These are phyloP conservation scores for Rhagoletis pomonella DNA, from an alignment of 1,140 invertebrate genomes.

Conservation along the genomic window DNA sequence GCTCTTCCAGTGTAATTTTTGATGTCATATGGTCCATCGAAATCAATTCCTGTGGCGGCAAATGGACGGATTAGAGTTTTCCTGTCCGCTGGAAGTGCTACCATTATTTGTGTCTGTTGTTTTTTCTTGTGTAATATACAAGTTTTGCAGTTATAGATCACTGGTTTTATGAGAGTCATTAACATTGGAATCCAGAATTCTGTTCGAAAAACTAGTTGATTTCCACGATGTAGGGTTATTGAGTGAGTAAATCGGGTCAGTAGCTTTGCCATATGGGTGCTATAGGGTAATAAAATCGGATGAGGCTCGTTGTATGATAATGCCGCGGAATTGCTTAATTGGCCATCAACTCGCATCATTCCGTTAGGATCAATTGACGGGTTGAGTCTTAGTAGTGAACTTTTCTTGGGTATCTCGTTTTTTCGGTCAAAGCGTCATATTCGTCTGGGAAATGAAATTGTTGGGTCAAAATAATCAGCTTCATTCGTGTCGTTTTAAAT, in stretches of 20 bases:
- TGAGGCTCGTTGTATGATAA: no score
- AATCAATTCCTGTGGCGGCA: constrained; percentile 35
- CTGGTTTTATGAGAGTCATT: background rate
- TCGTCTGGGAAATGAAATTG: background rate
- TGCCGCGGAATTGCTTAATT: no score
- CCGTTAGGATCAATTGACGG: background rate
- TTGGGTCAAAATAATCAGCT: background rate
- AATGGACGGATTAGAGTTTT: background rate
- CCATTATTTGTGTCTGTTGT: constrained; percentile 40
- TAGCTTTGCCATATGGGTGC: no score
- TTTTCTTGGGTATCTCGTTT: background rate
- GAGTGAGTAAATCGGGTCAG: background rate
- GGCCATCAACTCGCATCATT: background rate
- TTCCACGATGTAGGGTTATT: background rate
- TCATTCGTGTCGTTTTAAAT: background rate
- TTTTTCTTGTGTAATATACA: no score
- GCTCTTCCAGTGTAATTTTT: constrained; percentile 35
- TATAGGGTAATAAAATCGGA: no score
- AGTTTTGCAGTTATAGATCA: no score
- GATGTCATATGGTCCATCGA: constrained; percentile 36
- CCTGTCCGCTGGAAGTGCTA: background rate
- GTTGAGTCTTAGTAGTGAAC: background rate
- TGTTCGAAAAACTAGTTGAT: background rate
- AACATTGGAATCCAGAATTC: constrained; percentile 9
- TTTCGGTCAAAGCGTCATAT: constrained; percentile 10